phyloP scores from a whole-genome alignment of 1,140 invertebrate species.

The Aethina tumida region DNA sequence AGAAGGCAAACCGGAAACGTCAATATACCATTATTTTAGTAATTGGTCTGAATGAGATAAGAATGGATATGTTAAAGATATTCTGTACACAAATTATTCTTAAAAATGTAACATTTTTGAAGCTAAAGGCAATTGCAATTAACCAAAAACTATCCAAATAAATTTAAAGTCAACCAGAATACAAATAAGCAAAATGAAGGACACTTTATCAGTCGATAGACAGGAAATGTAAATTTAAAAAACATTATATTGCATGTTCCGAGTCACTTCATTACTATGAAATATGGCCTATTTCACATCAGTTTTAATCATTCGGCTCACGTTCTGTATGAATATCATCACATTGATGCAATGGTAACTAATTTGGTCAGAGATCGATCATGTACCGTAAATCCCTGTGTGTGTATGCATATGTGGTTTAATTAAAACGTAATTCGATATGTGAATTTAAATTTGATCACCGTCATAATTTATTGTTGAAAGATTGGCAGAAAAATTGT shows the following conservation, averaged over 20 bases:
- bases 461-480: slow-evolving; percentile 12
- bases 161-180: too few relatives aligned
- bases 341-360: slow-evolving; percentile 16
- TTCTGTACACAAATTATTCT: too few relatives aligned
- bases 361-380: slow-evolving; percentile 21
- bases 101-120: too few relatives aligned
- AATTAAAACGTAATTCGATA: slow-evolving; percentile 23
- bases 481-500: background rate
- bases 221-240: slow-evolving; percentile 1
- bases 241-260: slow-evolving; percentile 4
- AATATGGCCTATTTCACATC: slow-evolving; percentile 22
- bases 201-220: background rate
- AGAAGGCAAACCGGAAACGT: too few relatives aligned
- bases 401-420: slow-evolving; percentile 12
- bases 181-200: too few relatives aligned
- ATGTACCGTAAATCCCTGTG: slow-evolving; percentile 9
- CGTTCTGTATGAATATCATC: slow-evolving; percentile 17
- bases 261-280: slow-evolving; percentile 20
- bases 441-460: slow-evolving; percentile 17
- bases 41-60: too few relatives aligned
- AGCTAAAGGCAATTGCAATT: too few relatives aligned
- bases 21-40: too few relatives aligned
- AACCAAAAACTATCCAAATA: too few relatives aligned
- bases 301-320: slow-evolving; percentile 19
- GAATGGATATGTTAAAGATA: too few relatives aligned